These are phyloP conservation scores for Setophaga kirtlandii DNA, from an alignment of 2,113 vertebrate genomes.

Conservation along the genomic window DNA sequence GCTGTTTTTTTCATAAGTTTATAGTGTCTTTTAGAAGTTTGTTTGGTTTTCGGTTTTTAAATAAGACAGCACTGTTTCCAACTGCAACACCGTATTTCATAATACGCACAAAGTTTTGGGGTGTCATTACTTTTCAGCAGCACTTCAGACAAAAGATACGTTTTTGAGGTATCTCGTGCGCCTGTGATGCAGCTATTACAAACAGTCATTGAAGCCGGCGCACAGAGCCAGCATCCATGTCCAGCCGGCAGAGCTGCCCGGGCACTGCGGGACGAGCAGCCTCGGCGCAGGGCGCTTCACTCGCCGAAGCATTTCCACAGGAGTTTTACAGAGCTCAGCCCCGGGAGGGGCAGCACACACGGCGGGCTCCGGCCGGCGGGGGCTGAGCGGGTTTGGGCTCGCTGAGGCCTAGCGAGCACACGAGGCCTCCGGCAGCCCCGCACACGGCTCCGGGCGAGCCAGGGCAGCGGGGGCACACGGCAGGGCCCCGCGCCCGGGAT, in stretches of 20 bases:
- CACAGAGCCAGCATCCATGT: too few species aligned
- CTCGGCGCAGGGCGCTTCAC: fast-evolving
- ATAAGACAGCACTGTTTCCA: background rate
- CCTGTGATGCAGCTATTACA: background rate
- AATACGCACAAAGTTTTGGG: background rate
- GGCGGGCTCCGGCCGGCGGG: background rate
- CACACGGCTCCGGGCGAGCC: background rate
- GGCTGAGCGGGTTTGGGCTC: background rate
- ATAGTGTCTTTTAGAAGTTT: constrained; percentile 19
- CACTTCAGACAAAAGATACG: fast-evolving
- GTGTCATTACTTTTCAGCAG: background rate
- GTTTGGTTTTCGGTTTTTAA: background rate
- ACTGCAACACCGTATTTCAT: background rate
- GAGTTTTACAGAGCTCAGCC: background rate
- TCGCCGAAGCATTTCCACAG: fast-evolving
- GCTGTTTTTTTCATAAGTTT: constrained; percentile 35
- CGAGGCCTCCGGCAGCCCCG: constrained; percentile 7
- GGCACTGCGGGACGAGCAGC: background rate
- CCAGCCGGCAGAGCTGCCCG: background rate
- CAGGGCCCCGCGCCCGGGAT: background rate
- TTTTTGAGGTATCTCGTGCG: fast-evolving
- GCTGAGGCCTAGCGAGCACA: constrained; percentile 48
- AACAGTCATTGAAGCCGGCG: fast-evolving
- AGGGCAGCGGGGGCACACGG: too few species aligned
- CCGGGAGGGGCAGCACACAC: background rate